Evolutionary conservation across 2,888 invertebrate genomes (phyloP).

Genomic region (Drosophila neutralis): DNA sequence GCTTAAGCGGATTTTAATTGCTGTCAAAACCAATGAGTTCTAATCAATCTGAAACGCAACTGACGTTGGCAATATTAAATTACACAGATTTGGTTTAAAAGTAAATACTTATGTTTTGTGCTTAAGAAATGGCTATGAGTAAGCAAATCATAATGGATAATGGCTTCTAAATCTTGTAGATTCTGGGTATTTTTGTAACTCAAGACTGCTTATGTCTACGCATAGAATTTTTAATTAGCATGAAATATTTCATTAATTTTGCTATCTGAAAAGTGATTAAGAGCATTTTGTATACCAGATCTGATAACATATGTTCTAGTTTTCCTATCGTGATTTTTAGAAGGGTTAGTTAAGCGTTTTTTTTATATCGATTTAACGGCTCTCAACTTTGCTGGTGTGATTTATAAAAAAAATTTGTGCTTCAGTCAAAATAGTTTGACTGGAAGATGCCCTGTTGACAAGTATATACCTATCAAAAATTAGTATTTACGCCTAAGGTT

Average conservation of each 20-base stretch:
- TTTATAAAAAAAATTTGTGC: background rate
- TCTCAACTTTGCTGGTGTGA: constrained; percentile 18
- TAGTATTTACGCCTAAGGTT: background rate
- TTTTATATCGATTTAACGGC: background rate
- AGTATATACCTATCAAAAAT: background rate
- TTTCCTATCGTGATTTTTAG: background rate
- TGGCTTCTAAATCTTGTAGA: background rate
- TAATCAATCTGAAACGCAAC: constrained; percentile 57
- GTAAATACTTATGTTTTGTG: constrained; percentile 12
- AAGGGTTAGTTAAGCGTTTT: background rate
- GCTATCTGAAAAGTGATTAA: background rate
- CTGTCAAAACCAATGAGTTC: constrained; percentile 60
- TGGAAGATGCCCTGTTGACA: background rate
- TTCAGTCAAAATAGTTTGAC: background rate
- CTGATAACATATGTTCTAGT: background rate
- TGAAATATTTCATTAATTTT: background rate
- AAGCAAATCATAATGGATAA: background rate
- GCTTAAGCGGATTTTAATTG: constrained; percentile 75
- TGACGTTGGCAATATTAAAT: constrained; percentile 36
- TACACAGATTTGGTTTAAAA: constrained; percentile 21
- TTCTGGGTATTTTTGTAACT: background rate
- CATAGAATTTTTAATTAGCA: background rate
- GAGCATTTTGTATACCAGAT: background rate
- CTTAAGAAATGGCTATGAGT: constrained; percentile 18
- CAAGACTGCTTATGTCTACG: too few relatives aligned